A percentile compares a stretch with the other conserved stretches of the same genome.
phyloP scores from a whole-genome alignment of 2,113 vertebrate genomes.

The Sander vitreus region DNA sequence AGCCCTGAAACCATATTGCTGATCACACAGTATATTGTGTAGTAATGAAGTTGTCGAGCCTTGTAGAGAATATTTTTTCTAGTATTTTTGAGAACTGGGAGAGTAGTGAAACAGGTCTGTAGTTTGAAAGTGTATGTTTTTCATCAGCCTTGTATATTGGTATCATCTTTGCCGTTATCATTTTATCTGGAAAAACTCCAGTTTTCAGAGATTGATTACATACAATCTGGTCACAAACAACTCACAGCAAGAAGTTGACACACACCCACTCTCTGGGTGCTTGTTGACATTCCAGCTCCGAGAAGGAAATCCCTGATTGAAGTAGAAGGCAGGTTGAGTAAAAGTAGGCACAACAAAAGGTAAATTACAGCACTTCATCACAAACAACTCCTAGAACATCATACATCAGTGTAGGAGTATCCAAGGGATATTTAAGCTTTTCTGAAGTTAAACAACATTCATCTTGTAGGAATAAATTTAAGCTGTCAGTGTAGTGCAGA shows the following conservation, averaged over 20 bases:
- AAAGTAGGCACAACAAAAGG: constrained; percentile 52
- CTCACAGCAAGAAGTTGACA: constrained; percentile 1
- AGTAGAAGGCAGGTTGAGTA: constrained; percentile 33
- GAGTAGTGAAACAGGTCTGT: too few species aligned
- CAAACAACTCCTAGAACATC: background rate
- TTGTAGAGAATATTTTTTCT: too few species aligned
- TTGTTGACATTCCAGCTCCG: constrained; percentile 16
- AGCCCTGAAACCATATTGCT: too few species aligned
- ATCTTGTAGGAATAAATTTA: constrained; percentile 31
- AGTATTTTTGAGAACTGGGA: too few species aligned
- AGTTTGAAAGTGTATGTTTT: too few species aligned
- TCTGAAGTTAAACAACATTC: constrained; percentile 53
- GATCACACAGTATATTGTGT: too few species aligned
- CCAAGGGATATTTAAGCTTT: constrained; percentile 26
- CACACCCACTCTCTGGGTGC: constrained; percentile 10
- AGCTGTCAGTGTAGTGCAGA: constrained; percentile 3
- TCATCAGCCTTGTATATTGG: too few species aligned
- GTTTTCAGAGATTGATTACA: too few species aligned
- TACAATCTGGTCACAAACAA: background rate
- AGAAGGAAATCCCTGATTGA: constrained; percentile 33
- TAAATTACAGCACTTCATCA: constrained; percentile 61
- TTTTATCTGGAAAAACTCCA: too few species aligned
- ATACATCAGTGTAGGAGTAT: constrained; percentile 42
- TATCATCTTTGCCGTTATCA: too few species aligned
- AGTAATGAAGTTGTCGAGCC: too few species aligned